These are phyloP conservation scores for Smittia aterrima DNA, from an alignment of 2,888 invertebrate genomes.

Conservation along the genomic window DNA sequence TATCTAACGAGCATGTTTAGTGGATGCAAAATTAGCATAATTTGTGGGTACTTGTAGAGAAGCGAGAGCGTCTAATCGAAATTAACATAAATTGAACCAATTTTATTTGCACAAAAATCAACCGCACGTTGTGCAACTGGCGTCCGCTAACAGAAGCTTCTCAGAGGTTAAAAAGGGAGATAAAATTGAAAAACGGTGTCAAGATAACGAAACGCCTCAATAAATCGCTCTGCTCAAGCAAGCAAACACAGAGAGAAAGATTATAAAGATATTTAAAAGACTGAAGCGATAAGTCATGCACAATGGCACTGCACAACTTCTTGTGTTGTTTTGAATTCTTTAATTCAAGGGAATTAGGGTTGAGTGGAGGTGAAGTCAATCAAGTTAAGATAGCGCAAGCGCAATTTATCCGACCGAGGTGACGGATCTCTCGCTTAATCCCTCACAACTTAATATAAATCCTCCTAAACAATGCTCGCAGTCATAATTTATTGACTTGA, in stretches of 20 bases:
- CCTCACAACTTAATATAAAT: background rate
- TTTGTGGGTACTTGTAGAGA: constrained; percentile 34
- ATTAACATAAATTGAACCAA: constrained; percentile 17
- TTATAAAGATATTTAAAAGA: constrained; percentile 5
- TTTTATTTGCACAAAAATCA: background rate
- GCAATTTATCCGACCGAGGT: too few relatives aligned
- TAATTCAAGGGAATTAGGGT: background rate
- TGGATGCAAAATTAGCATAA: constrained; percentile 32
- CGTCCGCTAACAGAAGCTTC: constrained; percentile 25
- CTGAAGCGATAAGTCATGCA: constrained; percentile 15
- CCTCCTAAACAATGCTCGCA: constrained; percentile 1
- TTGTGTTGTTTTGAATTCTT: background rate
- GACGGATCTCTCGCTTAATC: too few relatives aligned
- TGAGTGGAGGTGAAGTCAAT: too few relatives aligned
- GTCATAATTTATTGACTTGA: constrained; percentile 21
- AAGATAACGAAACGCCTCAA: constrained; percentile 19
- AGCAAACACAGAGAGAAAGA: background rate
- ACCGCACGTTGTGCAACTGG: background rate
- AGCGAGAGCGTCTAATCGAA: background rate
- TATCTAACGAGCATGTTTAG: constrained; percentile 40
- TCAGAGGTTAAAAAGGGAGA: constrained; percentile 24
- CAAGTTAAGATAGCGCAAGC: too few relatives aligned
- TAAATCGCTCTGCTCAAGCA: background rate
- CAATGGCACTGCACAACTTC: background rate
- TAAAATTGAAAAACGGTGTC: constrained; percentile 21